These are phyloP conservation scores for Brachionus plicatilis DNA, from an alignment of 1,140 invertebrate genomes.

Conservation along the genomic window DNA sequence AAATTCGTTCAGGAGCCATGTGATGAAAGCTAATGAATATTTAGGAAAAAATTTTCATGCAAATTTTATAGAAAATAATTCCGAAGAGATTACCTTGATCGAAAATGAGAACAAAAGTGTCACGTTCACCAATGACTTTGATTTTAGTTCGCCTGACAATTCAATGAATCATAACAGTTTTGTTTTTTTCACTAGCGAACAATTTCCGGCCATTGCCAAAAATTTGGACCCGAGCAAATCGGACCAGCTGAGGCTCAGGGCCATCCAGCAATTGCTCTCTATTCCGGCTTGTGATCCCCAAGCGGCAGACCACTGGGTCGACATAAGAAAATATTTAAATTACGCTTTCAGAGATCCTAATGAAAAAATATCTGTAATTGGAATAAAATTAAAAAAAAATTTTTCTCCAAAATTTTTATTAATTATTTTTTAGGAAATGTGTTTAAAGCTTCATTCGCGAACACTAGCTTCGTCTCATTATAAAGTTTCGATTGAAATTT, in stretches of 20 bases:
- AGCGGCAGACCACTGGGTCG: conserved; percentile 33
- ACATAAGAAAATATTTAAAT: conserved; percentile 32
- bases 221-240: conserved; percentile 15
- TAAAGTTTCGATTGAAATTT: conserved; percentile 35
- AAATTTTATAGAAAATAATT: conserved; percentile 21
- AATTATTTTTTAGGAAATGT: conserved; percentile 8
- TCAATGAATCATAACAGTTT: conserved; percentile 39
- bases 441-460: conserved; percentile 34
- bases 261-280: conserved; percentile 35
- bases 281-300: conserved; percentile 32
- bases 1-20: neutral
- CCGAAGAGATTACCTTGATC: conserved; percentile 8
- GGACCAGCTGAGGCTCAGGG: conserved; percentile 20
- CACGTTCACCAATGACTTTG: conserved; percentile 17
- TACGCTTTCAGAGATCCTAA: conserved; percentile 13
- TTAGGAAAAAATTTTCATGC: conserved; percentile 8
- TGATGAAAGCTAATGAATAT: neutral
- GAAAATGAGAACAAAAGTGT: conserved; percentile 22
- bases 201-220: conserved; percentile 25
- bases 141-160: conserved; percentile 25
- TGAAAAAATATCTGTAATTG: neutral
- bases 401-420: neutral
- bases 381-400: neutral
- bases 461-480: conserved; percentile 30
- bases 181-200: conserved; percentile 37